Evolutionary conservation across 2,888 invertebrate species (phyloP).

Genomic region (Trichopria drosophilae): DNA sequence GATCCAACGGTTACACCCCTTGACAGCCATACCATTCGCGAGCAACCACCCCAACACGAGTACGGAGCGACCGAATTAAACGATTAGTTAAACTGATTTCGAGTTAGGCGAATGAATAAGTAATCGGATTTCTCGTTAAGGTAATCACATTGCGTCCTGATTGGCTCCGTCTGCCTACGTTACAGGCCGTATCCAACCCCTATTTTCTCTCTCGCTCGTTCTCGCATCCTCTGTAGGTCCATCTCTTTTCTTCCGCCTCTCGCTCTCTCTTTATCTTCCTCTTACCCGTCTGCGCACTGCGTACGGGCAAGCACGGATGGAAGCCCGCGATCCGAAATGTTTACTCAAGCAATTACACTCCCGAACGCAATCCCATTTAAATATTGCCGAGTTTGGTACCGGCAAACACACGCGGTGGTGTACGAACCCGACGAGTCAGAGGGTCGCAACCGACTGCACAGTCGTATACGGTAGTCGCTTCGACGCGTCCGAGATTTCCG

Average conservation of each 20-base stretch:
- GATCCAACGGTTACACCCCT: slow-evolving; percentile 23
- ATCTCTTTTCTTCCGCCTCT: slow-evolving; percentile 16
- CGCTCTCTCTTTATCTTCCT: slow-evolving; percentile 3
- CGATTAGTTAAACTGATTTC: slow-evolving; percentile 61
- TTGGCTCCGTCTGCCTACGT: slow-evolving; percentile 56
- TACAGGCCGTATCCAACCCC: slow-evolving; percentile 40
- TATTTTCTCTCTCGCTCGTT: slow-evolving; percentile 28
- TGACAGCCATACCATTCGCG: slow-evolving; percentile 23
- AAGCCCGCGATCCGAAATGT: slow-evolving; percentile 40
- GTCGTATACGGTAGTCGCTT: too few species aligned
- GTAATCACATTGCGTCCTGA: slow-evolving; percentile 59
- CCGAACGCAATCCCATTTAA: slow-evolving; percentile 54
- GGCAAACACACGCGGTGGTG: slow-evolving; percentile 38
- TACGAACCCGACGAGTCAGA: slow-evolving; percentile 2
- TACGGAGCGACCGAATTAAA: slow-evolving; percentile 54
- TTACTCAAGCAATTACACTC: slow-evolving; percentile 51
- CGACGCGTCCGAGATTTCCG: too few species aligned
- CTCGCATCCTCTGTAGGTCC: slow-evolving; percentile 16
- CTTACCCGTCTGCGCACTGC: slow-evolving; percentile 16
- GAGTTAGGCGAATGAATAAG: slow-evolving; percentile 60
- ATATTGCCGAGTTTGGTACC: slow-evolving; percentile 49
- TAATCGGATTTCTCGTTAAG: slow-evolving; percentile 60
- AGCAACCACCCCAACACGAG: slow-evolving; percentile 9
- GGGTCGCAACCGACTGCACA: too few species aligned
- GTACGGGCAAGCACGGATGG: too few species aligned